phyloP scores from a whole-genome alignment of 2,113 vertebrate genomes.

The Chiloscyllium plagiosum region DNA sequence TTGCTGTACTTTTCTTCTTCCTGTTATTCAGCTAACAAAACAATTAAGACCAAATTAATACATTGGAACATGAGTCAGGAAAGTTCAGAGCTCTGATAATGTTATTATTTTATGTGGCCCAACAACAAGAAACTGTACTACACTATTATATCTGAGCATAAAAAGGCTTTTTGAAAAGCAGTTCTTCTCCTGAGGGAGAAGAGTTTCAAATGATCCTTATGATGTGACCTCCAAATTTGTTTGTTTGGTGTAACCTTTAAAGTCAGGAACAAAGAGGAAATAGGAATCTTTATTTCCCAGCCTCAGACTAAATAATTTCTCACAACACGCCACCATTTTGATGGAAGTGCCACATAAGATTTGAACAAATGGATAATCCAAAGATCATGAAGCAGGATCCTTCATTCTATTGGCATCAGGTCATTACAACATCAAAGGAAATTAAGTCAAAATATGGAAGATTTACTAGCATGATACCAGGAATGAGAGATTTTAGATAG shows the following conservation, averaged over 20 bases:
- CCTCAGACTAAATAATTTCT: background rate
- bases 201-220: background rate
- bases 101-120: background rate
- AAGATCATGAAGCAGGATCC: too few relatives aligned
- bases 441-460: too few relatives aligned
- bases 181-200: background rate
- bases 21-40: background rate
- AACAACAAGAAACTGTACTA: background rate
- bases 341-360: background rate
- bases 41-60: background rate
- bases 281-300: background rate
- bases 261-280: background rate
- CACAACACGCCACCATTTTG: background rate
- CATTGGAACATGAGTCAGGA: background rate
- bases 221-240: background rate
- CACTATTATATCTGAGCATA: background rate
- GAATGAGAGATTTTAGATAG: too few relatives aligned
- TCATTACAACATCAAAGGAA: too few relatives aligned
- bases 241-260: background rate
- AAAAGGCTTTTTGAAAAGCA: background rate
- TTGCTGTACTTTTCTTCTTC: background rate
- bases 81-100: background rate
- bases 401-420: too few relatives aligned
- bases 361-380: too few relatives aligned
- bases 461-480: too few relatives aligned